Base-by-base conservation (phyloP, 2,888 invertebrate genomes). In the Ornithoptera priamus region DNA sequence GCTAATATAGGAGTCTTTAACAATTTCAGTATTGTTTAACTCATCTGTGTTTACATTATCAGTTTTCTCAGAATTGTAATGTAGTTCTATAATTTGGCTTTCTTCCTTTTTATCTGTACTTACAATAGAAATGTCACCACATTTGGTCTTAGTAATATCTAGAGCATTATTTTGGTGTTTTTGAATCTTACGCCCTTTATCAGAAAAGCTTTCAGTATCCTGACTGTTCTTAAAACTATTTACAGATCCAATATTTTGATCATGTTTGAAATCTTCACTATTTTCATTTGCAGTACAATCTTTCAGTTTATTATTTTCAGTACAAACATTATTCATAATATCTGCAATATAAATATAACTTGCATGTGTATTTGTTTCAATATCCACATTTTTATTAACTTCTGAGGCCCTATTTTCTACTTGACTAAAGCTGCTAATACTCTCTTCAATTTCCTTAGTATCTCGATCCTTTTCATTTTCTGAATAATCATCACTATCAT, bases 401-500 rank as follows among this genome's bases (percentile, higher is more conserved):
- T n/a, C 8, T 0, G 10, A 20, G 12, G 57, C 5, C 1, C 12
- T 20, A 57, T 22, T 57, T 57, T 57, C 20, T 6, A 20, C 20
- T 22, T 20, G n/a, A 20, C n/a, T 57, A 57, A 20, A n/a, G n/a
- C 6, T 10, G n/a, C 2, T 20, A n/a, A 56, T 56, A 5, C n/a
- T 10, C 50, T 1, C 15, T 2, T 20, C 60, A 60, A 18, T 59
- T 39, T 65, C 67, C 12, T 58, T 59, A 59, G 15, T 22, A 10
- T 66, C 50, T 22, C 22, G 3, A 18, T 46, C 20, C 2, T 67
- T 50, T 61, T 72, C 63, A 18, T 36, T 68, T 60, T 72, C 61
- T 63, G 42, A 18, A 62, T 24, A 71, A 30, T 74, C 77, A 73
- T 94, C 94, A 74, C 94, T 94, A 72, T 95, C 96, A 75, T 96